Conservation (phyloP, 1,140 invertebrate species). For the Drosophila punjabiensis region DNA sequence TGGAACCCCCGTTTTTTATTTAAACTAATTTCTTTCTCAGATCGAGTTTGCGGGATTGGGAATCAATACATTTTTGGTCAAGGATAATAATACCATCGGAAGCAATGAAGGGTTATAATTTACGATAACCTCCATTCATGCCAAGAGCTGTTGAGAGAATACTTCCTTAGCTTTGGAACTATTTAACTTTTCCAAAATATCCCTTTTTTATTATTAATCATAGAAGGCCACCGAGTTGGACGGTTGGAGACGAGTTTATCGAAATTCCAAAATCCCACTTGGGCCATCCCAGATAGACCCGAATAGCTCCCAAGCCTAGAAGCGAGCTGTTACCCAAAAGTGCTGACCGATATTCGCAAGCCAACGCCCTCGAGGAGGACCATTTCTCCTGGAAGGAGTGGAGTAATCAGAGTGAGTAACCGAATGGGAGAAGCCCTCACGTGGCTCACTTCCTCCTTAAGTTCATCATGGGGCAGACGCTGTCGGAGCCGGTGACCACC, state of each 20-base stretch:
- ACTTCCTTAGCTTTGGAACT: no score
- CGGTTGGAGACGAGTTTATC: neutral
- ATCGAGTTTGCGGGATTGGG: neutral
- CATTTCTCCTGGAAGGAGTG: neutral
- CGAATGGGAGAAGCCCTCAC: neutral
- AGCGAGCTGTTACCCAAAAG: neutral
- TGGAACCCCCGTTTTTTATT: constrained; percentile 2
- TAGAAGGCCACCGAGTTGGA: neutral
- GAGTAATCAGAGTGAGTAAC: constrained; percentile 32
- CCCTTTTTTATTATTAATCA: no score
- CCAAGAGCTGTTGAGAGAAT: neutral
- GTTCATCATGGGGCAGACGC: constrained; percentile 94
- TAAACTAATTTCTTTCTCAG: neutral
- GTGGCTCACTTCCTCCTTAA: constrained; percentile 17
- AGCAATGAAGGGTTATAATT: no score
- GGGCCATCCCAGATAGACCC: neutral
- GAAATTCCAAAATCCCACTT: constrained; percentile 25
- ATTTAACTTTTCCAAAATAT: neutral
- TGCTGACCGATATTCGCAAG: neutral
- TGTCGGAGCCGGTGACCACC: constrained; percentile 96
- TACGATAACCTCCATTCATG: no score
- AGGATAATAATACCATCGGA: neutral
- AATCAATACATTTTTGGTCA: neutral
- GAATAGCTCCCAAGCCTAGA: neutral
- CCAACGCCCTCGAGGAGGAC: neutral